These are phyloP conservation scores for Suncus etruscus DNA, from an alignment of 2,113 vertebrate genomes.

Conservation along the genomic window DNA sequence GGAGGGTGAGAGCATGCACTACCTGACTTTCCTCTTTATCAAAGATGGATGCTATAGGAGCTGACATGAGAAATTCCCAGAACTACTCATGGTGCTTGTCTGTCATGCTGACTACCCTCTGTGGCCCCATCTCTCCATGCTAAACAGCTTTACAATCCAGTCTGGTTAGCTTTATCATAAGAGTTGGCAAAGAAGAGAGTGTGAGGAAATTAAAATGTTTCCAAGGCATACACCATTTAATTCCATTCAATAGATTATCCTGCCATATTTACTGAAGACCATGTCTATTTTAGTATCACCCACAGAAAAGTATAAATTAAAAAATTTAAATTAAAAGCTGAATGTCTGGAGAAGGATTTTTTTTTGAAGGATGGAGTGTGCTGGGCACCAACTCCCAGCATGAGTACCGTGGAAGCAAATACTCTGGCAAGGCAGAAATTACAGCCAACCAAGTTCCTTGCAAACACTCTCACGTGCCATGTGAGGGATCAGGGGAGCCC, in stretches of 20 bases:
- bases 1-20: not conserved
- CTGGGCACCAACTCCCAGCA: conserved; percentile 64
- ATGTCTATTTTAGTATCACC: conserved; percentile 60
- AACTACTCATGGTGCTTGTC: conserved; percentile 73
- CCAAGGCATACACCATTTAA: conserved; percentile 62
- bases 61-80: not conserved
- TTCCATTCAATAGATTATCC: conserved; percentile 79
- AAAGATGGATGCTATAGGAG: not conserved
- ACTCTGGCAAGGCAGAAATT: conserved; percentile 60
- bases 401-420: conserved; percentile 61
- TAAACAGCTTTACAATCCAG: conserved; percentile 15
- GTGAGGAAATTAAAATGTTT: conserved; percentile 80
- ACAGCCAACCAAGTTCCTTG: conserved; percentile 58
- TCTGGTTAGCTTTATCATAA: conserved; percentile 61
- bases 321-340: conserved; percentile 80
- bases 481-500: conserved; percentile 35
- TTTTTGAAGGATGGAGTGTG: conserved; percentile 79
- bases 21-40: not conserved
- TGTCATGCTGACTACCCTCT: conserved; percentile 61
- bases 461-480: conserved; percentile 51
- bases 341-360: conserved; percentile 76
- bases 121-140: not conserved
- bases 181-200: conserved; percentile 64
- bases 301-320: conserved; percentile 77
- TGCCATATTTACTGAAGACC: conserved; percentile 72